phyloP scores from a whole-genome alignment of 2,797 vertebrate genomes.

The Hypotaenidia philippensis region DNA sequence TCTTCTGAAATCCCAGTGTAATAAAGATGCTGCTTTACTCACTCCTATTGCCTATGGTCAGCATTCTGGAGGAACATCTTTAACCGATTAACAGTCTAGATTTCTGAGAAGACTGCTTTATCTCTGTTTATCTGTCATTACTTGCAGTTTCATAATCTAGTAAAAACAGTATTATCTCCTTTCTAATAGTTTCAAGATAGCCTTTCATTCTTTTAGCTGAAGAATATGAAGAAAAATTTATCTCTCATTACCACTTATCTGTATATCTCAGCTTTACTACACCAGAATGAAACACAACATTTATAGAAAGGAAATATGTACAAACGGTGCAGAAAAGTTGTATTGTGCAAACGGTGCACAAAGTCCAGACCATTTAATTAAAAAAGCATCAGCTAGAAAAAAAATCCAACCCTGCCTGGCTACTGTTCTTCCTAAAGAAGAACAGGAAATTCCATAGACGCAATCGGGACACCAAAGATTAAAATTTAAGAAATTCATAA shows the following conservation, averaged over 20 bases:
- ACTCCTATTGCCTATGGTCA: neutral
- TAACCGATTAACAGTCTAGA: neutral
- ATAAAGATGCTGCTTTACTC: neutral
- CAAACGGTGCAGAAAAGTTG: neutral
- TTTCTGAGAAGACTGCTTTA: neutral
- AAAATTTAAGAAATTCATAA: neutral
- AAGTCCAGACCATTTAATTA: neutral
- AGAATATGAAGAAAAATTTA: neutral
- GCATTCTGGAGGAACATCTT: neutral
- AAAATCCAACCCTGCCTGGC: neutral
- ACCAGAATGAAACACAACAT: neutral
- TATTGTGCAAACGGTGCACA: neutral
- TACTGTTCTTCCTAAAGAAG: neutral
- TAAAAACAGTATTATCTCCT: neutral
- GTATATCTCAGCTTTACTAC: neutral
- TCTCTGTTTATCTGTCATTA: neutral
- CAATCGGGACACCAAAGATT: neutral
- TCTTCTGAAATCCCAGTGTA: neutral
- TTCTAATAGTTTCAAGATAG: constrained; percentile 1
- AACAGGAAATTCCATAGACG: neutral
- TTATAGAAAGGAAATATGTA: neutral
- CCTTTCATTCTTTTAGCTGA: neutral
- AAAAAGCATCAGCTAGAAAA: neutral
- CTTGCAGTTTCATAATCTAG: neutral
- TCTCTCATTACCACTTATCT: neutral